Evolutionary conservation across 2,113 vertebrate species (phyloP).

Genomic region (Syngnathus floridae): DNA sequence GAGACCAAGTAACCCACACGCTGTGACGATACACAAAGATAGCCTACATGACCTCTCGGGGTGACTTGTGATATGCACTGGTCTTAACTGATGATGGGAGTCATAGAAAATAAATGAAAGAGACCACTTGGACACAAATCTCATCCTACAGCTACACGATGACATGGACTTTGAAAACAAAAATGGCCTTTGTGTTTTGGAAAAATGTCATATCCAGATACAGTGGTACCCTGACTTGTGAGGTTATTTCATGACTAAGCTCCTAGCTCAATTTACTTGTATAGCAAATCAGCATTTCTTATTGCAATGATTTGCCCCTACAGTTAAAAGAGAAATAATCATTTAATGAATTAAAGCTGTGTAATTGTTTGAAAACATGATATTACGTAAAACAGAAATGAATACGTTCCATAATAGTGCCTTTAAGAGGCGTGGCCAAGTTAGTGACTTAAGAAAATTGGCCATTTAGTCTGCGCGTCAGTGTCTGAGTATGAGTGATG

Average conservation of each 20-base stretch:
- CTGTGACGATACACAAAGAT: slow-evolving; percentile 33
- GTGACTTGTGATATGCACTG: slow-evolving; percentile 11
- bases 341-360: too few relatives aligned
- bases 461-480: too few relatives aligned
- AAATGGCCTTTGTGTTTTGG: not conserved
- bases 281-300: not conserved
- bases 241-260: not conserved
- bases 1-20: slow-evolving; percentile 43
- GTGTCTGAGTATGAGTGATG: too few relatives aligned
- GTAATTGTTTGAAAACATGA: too few relatives aligned
- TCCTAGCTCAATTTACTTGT: not conserved
- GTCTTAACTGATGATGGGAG: not conserved
- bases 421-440: too few relatives aligned
- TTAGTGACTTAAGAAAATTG: too few relatives aligned
- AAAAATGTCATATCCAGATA: not conserved
- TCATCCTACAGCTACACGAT: not conserved
- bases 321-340: too few relatives aligned
- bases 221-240: not conserved
- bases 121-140: too few relatives aligned
- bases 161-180: not conserved
- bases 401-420: too few relatives aligned
- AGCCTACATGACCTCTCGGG: slow-evolving; percentile 42
- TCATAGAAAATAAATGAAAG: not conserved
- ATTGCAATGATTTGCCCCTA: not conserved
- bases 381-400: too few relatives aligned